Conservation (phyloP, 92 coral and sea anemone species). For the Bergia sp. region DNA sequence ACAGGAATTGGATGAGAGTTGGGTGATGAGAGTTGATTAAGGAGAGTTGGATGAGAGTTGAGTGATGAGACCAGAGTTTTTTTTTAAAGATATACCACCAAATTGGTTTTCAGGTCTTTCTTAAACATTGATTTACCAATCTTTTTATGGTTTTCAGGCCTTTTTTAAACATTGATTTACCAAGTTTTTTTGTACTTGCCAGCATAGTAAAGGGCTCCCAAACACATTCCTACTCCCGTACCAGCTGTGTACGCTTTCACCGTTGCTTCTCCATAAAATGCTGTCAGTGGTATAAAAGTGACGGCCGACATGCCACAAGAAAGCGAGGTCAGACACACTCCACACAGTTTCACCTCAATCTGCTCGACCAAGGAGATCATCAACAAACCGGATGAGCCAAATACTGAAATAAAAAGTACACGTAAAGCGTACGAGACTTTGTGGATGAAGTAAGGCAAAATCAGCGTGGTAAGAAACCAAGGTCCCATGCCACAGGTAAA, state of each 20-base stretch:
- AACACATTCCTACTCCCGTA: slow-evolving; percentile 39
- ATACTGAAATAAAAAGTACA: slow-evolving; percentile 20
- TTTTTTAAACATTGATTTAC: too few relatives aligned
- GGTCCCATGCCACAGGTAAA: slow-evolving; percentile 50
- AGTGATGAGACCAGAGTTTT: too few relatives aligned
- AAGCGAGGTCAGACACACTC: slow-evolving; percentile 39
- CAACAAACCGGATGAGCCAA: slow-evolving; percentile 21
- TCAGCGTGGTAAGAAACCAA: slow-evolving; percentile 46
- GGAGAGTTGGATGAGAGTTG: too few relatives aligned
- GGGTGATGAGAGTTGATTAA: too few relatives aligned
- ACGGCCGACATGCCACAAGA: slow-evolving; percentile 48
- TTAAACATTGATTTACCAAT: too few relatives aligned
- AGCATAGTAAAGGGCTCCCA: slow-evolving; percentile 43
- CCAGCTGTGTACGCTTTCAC: slow-evolving; percentile 49
- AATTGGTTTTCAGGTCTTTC: too few relatives aligned
- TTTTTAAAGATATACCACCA: too few relatives aligned
- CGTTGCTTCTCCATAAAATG: slow-evolving; percentile 39
- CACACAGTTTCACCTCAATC: slow-evolving; percentile 24
- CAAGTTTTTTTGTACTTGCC: not conserved
- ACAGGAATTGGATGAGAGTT: too few relatives aligned
- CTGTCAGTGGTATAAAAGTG: slow-evolving; percentile 46
- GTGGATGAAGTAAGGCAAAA: slow-evolving; percentile 43
- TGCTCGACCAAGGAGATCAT: slow-evolving; percentile 18
- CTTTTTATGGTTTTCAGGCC: too few relatives aligned
- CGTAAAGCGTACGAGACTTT: slow-evolving; percentile 36